Base-by-base conservation (phyloP, 1,140 invertebrate genomes). In the Ectropis grisescens region DNA sequence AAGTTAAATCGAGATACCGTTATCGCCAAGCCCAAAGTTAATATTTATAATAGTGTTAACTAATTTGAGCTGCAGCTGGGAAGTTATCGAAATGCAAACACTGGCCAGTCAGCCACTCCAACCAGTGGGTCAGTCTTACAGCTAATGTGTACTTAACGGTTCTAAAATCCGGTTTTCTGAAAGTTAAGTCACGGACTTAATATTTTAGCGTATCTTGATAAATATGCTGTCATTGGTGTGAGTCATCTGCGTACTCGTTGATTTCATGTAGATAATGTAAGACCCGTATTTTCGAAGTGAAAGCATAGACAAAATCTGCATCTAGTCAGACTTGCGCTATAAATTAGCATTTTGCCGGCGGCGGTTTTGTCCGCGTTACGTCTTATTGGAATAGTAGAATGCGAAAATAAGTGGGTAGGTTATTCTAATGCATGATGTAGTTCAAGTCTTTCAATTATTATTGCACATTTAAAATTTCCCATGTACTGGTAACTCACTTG, bases 41-140 rank as follows among this genome's bases (percentile, higher is more conserved):
- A 37, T 44, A 37, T 44, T 15, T 44, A 44, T 22, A 33, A 30
- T 37, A 33, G 33, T 40, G 41, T 32, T 32, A 41, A 30, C 34
- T 9, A 27, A 16, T 38, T 40, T 23, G 28, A 41, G 39, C 13
- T 51, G 37, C 33, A 43, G 33, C 24, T 13, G 35, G 14, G 13
- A 55, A 48, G 50, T 60, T 57, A 62, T 58, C 58, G 45, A 42
- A 56, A 58, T 54, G 58, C 39, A 68, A 66, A 61, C 51, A 19
- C 16, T 34, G 19, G 37, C 36, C 45, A 45, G 40, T 37, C 36
- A 38, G 48, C 52, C 39, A 45, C 47, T 48, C 51, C 50, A 64
- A 60, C 62, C 53, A 60, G 55, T 68, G 50, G 66, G 65, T 62
- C 70, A 69, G 46, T 36, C 51, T 61, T 47, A 59, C 16, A 41